Evolutionary conservation across 2,113 vertebrate genomes (phyloP), one percentile per base, ranked within the genome.

Genomic region (Ictalurus punctatus): DNA sequence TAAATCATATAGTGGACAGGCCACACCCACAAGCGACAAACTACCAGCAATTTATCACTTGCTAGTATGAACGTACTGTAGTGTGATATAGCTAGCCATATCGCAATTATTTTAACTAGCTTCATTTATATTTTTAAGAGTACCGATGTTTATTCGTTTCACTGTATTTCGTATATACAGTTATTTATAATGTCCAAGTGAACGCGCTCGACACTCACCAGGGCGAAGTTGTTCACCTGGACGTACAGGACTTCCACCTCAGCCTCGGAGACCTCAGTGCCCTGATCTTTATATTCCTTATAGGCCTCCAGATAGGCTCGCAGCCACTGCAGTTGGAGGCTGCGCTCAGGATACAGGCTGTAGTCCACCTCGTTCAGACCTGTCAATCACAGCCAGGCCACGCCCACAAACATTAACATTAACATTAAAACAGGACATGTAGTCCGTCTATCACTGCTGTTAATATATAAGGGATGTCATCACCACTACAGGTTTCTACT

Each of bases 351-450:
- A 92, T 99, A 99, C 90, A 97, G 95, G 89, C 94, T 97, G 93
- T 99, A 99, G 94, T 99, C 97, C 93, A 99, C 98, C 83, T 99
- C 98, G 86, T 97, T 99, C 91, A 99, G 95, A 92, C 98, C 98
- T 99, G 91, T 6, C 89, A 90, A 16, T 90, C 69, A 93, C 40
- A 85, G 86, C 14, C 67, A 84, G 13, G 48, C 48, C 23, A 65
- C 37, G 21, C 25, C 25, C n/a, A 80, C 48, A 16, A 10, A 9
- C 30, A 48, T 44, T 54, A 81, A 44, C 48, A 13, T 9, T 34
- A 67, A 6, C 12, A 48, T 40, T 48, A 48, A 48, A 48, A 34
- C 52, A 34, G 52, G 9, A 61, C 30, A 13, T 25, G 5, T 14
- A n/a, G 14, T 16, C 82, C 25, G 19, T 61, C 17, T 10, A 59